Percentiles rank a stretch among this genome's conserved stretches.
phyloP scores from a whole-genome alignment of 1,140 invertebrate species.

The Cherax destructor region DNA sequence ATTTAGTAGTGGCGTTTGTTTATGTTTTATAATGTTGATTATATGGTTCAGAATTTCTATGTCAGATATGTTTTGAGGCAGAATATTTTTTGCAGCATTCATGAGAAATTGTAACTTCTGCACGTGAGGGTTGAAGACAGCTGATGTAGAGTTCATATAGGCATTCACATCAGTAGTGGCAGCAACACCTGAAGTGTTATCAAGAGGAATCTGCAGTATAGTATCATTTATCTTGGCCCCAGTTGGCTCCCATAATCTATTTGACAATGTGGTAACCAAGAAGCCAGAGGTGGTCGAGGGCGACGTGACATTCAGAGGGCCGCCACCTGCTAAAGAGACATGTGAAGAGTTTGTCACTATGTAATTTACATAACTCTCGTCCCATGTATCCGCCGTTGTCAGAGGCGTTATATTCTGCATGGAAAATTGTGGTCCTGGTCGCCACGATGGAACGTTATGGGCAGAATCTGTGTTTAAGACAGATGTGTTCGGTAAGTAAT shows the following conservation, averaged over 20 bases:
- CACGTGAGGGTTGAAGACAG: not conserved
- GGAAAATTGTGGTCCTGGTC: not conserved
- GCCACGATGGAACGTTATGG: not conserved
- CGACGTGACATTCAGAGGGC: not conserved
- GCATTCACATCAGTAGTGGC: no score
- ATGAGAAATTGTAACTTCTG: slow-evolving; percentile 8
- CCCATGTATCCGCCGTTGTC: not conserved
- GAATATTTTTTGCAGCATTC: slow-evolving; percentile 4
- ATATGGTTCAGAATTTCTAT: slow-evolving; percentile 3
- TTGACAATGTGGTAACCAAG: not conserved
- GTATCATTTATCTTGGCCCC: no score
- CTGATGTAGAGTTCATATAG: not conserved
- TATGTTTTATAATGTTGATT: not conserved
- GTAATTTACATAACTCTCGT: not conserved
- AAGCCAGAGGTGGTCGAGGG: not conserved
- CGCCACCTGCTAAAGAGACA: not conserved
- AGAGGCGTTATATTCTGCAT: not conserved
- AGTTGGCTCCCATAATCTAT: not conserved
- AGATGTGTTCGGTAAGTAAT: not conserved
- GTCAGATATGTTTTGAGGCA: slow-evolving; percentile 7
- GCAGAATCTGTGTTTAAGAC: not conserved
- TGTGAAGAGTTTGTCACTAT: not conserved
- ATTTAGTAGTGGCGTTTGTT: not conserved
- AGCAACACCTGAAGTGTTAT: no score
- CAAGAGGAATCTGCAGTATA: no score